Evolutionary conservation across 2,797 vertebrate species (phyloP).

Genomic region (Pseudotriccus pelzelni): DNA sequence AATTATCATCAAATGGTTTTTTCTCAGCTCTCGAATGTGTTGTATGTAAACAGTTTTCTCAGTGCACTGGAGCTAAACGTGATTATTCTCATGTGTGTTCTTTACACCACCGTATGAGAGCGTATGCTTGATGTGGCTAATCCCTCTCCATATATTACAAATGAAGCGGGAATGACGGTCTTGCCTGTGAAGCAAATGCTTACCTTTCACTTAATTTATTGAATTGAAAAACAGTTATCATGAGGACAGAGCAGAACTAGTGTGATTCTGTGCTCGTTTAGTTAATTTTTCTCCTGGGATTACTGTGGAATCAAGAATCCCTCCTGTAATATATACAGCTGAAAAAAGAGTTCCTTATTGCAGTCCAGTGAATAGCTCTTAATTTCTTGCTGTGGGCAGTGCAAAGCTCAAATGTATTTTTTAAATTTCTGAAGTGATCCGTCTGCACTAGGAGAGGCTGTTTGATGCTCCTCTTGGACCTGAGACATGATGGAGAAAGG

Average conservation of each 20-base stretch:
- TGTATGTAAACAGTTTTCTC: not conserved
- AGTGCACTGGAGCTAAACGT: not conserved
- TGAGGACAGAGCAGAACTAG: not conserved
- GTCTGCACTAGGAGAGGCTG: not conserved
- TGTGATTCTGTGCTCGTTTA: not conserved
- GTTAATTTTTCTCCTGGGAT: not conserved
- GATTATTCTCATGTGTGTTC: not conserved
- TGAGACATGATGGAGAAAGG: not conserved
- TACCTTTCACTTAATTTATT: not conserved
- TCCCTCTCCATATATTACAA: not conserved
- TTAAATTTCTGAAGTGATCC: not conserved
- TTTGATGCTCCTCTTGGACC: not conserved
- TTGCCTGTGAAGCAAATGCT: not conserved
- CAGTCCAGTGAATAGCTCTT: not conserved
- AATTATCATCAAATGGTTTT: not conserved
- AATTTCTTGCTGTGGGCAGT: not conserved
- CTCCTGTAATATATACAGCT: not conserved
- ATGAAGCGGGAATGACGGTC: not conserved
- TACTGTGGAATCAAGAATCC: not conserved
- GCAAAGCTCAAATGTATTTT: not conserved
- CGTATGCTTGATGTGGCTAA: not conserved
- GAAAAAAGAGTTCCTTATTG: not conserved
- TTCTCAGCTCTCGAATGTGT: not conserved
- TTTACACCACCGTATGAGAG: not conserved
- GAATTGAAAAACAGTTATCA: not conserved